Base-by-base conservation (phyloP, 1,140 invertebrate genomes). In the Drosophila sp. region DNA sequence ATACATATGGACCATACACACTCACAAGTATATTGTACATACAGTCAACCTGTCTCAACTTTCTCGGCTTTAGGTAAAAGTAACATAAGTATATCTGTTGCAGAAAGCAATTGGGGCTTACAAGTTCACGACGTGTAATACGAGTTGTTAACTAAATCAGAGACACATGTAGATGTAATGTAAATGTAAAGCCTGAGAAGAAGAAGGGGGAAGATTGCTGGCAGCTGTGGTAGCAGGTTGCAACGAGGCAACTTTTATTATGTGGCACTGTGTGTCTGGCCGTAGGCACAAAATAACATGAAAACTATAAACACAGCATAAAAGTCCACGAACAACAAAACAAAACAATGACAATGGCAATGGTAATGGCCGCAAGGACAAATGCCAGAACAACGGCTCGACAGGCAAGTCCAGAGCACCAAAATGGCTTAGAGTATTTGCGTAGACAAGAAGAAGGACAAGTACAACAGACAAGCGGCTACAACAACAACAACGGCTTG, bases 261-360 rank as follows among this genome's bases (percentile, higher is more conserved):
- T 58, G 45, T 27, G 45, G 38, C 51, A 43, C 46, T 51, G 48
- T 51, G 48, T 58, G 70, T 66, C 63, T 54, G 54, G 38, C 71
- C 56, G 16, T 53, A 74, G 64, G 64, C 71, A 64, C 45, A 63
- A 46, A 74, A 74, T 59, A 74, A 59, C 58, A 77, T 73, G 57
- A 32, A 40, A 76, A 76, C 69, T 72, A 72, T 67, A 51, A 67
- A 76, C 74, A 76, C 43, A 77, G 71, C 71, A 77, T 69, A 67
- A 73, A 77, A 70, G 51, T 67, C 38, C 51, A 38, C 21, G 29
- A 65, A 16, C 51, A 58, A 34, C 40, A n/a, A 1, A 70, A 14
- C 58, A 62, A 45, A 3, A 43, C 72, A 62, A 58, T 50, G 32
- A 14, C 45, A 64, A 46, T 64, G 48, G 50, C 71, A 69, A 61